Conservation (phyloP, 2,888 invertebrate species). For the Hirtodrosophila histrioides region DNA sequence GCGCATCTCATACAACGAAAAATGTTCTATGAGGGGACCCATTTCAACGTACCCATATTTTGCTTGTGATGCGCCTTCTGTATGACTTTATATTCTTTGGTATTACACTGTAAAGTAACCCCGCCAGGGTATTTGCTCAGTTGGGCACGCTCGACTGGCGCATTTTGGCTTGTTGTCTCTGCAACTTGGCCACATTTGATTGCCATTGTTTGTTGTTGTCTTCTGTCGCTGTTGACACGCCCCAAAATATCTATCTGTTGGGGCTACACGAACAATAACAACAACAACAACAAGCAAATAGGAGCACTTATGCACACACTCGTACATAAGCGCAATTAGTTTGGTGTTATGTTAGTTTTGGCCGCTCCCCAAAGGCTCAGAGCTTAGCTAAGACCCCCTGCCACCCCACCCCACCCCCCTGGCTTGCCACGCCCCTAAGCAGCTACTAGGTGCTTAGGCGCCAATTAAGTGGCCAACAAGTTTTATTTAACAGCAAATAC, state of each 20-base stretch:
- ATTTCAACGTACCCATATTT: too few species aligned
- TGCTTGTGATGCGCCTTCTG: too few species aligned
- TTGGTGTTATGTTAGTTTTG: constrained; percentile 40
- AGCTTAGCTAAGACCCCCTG: constrained; percentile 9
- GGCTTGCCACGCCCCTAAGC: constrained; percentile 1
- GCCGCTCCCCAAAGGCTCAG: constrained; percentile 56
- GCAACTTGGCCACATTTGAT: constrained; percentile 60
- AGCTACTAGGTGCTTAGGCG: constrained; percentile 38
- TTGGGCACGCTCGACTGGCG: too few species aligned
- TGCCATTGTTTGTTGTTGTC: constrained; percentile 47
- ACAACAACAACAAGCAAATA: constrained; percentile 8
- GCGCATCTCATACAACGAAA: too few species aligned
- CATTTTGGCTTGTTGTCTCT: constrained; percentile 41
- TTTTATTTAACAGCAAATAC: background rate
- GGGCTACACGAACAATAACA: constrained; percentile 12
- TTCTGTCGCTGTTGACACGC: constrained; percentile 33
- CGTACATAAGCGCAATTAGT: constrained; percentile 56
- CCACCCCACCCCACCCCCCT: constrained; percentile 1
- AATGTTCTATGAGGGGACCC: too few species aligned
- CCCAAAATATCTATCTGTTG: constrained; percentile 24
- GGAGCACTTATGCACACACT: constrained; percentile 29
- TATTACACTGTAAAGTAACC: too few species aligned
- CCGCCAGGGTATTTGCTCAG: too few species aligned
- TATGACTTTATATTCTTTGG: too few species aligned
- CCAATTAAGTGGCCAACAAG: constrained; percentile 37